Evolutionary conservation across 2,888 invertebrate genomes (phyloP).

Genomic region (Busseola fusca): DNA sequence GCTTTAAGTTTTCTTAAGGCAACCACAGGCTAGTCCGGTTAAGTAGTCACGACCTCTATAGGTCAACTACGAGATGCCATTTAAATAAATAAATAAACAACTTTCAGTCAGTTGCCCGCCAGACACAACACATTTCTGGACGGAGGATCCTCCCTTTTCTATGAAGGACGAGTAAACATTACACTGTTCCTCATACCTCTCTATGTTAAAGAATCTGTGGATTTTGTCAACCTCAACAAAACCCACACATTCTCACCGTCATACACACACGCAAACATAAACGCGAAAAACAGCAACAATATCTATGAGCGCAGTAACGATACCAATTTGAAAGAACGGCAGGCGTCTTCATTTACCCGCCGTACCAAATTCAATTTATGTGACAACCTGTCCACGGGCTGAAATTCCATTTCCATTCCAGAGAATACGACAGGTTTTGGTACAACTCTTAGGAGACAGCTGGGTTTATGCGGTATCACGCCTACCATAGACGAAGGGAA

Average conservation of each 20-base stretch:
- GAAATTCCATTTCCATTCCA: conserved; percentile 70
- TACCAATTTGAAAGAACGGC: conserved; percentile 70
- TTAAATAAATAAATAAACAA: no score
- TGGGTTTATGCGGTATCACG: neutral
- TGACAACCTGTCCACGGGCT: conserved; percentile 73
- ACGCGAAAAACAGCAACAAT: conserved; percentile 49
- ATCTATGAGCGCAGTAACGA: conserved; percentile 65
- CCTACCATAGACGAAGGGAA: neutral
- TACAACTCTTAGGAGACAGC: conserved; percentile 15
- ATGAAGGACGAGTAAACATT: neutral
- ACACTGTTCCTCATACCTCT: no score
- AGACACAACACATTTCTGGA: neutral
- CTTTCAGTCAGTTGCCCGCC: neutral
- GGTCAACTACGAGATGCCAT: no score
- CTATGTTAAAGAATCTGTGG: neutral
- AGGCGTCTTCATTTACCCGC: conserved; percentile 73
- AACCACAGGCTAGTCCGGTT: no score
- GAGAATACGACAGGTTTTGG: conserved; percentile 52
- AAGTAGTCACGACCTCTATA: no score
- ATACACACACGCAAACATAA: neutral
- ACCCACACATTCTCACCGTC: neutral
- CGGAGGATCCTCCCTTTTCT: neutral
- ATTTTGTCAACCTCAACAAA: neutral
- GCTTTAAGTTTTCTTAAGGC: no score
- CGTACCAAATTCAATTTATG: conserved; percentile 77